Conservation (phyloP, 2,113 vertebrate genomes). For the Lepidothrix coronata region DNA sequence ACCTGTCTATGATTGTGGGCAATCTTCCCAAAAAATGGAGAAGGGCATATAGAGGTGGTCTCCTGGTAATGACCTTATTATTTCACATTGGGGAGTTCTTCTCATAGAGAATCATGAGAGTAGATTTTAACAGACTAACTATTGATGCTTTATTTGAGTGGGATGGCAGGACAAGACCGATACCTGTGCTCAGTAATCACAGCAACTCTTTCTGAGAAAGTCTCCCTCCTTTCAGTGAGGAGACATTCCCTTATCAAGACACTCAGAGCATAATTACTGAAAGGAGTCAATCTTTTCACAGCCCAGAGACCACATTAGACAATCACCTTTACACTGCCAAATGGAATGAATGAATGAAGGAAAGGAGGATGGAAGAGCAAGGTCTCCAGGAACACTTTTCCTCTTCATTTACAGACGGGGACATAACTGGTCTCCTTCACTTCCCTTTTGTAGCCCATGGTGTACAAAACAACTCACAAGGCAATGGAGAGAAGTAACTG, state of each 20-base stretch:
- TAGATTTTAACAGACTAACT: not conserved
- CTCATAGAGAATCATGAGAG: not conserved
- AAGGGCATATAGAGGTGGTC: not conserved
- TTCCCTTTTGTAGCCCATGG: not conserved
- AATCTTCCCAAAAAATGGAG: not conserved
- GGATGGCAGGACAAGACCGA: not conserved
- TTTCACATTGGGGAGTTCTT: not conserved
- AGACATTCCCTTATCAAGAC: not conserved
- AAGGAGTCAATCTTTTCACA: not conserved
- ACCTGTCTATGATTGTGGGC: not conserved
- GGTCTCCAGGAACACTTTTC: not conserved
- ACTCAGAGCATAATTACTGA: not conserved
- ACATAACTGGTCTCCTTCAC: not conserved
- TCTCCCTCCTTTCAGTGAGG: not conserved
- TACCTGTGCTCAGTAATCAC: not conserved
- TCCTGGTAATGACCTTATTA: not conserved
- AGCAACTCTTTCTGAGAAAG: not conserved
- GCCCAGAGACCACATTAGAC: not conserved
- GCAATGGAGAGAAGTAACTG: not conserved
- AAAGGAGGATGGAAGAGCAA: not conserved
- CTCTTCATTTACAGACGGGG: not conserved
- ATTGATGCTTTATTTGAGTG: not conserved
- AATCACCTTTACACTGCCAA: not conserved
- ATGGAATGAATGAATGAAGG: not conserved
- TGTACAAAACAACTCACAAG: not conserved